Base-by-base conservation (phyloP, 2,797 vertebrate genomes). In the Synanceia verrucosa region DNA sequence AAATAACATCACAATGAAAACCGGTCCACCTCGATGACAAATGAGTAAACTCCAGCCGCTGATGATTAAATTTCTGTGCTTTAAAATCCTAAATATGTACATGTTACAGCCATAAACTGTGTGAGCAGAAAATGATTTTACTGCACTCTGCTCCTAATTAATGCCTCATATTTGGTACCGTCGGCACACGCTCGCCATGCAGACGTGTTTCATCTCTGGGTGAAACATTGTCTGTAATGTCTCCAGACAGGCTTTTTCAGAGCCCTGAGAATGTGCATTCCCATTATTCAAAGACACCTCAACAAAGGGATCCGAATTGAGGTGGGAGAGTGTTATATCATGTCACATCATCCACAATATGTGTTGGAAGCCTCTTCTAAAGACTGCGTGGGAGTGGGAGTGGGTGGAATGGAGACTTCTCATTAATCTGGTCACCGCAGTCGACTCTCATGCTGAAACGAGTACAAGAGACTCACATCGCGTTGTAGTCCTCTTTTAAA, bases 251-350 rank as follows among this genome's bases (percentile, higher is more conserved):
- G 63, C 65, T 72, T 73, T n/a, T 14, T 51, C 10, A 59, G 64
- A 76, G 71, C 68, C 31, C 67, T 50, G 73, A 83, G 82, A 67
- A 81, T 79, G 73, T 66, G 73, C 76, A 43, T 63, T 68, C 70
- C 41, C 44, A 77, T 90, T 86, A 82, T 87, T 86, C 76, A 88
- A 79, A 79, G 68, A 57, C 69, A 65, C 57, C 82, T 86, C 75
- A 69, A 79, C 80, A 81, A 78, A 82, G 76, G 73, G 61, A 80
- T 74, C 53, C 50, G 70, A 86, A 73, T 73, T 53, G 62, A 83
- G 51, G 70, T 64, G 67, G 77, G 70, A 78, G 70, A 84, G 70
- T 78, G 71, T 89, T 86, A 72, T 70, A 83, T 79, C 76, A 75
- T 76, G 68, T 87, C 78, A 76, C 60, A 84, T 88, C 84, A 83